Evolutionary conservation across 2,113 vertebrate genomes (phyloP).

Genomic region (Alligator mississippiensis): DNA sequence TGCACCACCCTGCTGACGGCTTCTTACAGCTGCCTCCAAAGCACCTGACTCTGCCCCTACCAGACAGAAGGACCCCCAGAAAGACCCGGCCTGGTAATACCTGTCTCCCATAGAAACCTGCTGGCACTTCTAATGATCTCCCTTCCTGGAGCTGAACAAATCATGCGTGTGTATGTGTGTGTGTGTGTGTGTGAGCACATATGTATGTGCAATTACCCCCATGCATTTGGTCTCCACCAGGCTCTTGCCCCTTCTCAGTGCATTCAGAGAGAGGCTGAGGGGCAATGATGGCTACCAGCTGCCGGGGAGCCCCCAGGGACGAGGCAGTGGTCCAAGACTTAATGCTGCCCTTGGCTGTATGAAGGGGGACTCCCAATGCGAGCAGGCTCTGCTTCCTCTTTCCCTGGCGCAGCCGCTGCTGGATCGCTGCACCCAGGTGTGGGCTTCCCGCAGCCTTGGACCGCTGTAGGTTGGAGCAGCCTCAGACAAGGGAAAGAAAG

Average conservation of each 20-base stretch:
- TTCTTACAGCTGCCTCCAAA: background rate
- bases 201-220: background rate
- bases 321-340: too few relatives aligned
- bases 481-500: too few relatives aligned
- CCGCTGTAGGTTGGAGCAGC: too few relatives aligned
- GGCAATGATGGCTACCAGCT: too few relatives aligned
- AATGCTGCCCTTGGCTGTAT: too few relatives aligned
- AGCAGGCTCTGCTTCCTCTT: too few relatives aligned
- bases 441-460: too few relatives aligned
- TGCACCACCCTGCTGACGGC: background rate
- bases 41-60: background rate
- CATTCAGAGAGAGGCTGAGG: too few relatives aligned
- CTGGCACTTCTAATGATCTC: background rate
- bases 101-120: background rate
- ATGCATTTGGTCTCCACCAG: background rate
- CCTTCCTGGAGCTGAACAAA: background rate
- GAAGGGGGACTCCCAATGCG: too few relatives aligned
- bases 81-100: background rate
- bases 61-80: background rate
- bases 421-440: too few relatives aligned
- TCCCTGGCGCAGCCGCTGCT: too few relatives aligned
- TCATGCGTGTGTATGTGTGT: background rate
- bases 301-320: too few relatives aligned
- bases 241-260: background rate
- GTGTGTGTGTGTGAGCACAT: background rate